phyloP scores from a whole-genome alignment of 2,113 vertebrate genomes.

The Isichthys henryi region DNA sequence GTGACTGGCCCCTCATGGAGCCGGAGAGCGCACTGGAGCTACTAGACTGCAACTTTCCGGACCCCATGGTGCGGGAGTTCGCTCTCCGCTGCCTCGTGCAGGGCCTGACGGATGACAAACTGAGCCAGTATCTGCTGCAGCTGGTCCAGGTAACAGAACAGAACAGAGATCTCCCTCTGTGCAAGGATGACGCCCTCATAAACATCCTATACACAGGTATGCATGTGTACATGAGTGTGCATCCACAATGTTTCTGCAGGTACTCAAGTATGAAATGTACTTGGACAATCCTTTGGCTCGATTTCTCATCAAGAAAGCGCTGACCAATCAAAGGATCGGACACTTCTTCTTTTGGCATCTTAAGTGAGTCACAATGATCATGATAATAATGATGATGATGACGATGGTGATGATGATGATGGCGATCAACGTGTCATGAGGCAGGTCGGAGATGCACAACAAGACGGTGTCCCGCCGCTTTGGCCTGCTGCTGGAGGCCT shows the following conservation, averaged over 20 bases:
- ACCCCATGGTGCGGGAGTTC: slow-evolving; percentile 52
- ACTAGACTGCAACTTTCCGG: slow-evolving; percentile 57
- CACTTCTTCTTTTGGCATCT: slow-evolving; percentile 59
- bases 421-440: neutral
- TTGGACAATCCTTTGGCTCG: slow-evolving; percentile 54
- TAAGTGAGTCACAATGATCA: slow-evolving; percentile 36
- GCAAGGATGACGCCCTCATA: neutral
- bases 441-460: slow-evolving; percentile 57
- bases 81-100: slow-evolving; percentile 52
- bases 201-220: neutral
- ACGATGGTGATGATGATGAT: neutral
- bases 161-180: neutral
- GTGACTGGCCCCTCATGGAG: slow-evolving; percentile 54
- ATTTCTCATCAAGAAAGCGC: slow-evolving; percentile 56
- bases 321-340: slow-evolving; percentile 54
- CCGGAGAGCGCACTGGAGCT: slow-evolving; percentile 53
- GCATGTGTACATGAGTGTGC: slow-evolving; percentile 1
- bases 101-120: slow-evolving; percentile 52
- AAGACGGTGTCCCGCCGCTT: slow-evolving; percentile 53
- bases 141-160: slow-evolving; percentile 48
- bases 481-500: slow-evolving; percentile 54
- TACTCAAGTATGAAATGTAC: slow-evolving; percentile 57
- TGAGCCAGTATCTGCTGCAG: slow-evolving; percentile 56
- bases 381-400: neutral
- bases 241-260: slow-evolving; percentile 32